These are phyloP conservation scores for Melinaea menophilus DNA, from an alignment of 2,888 invertebrate genomes.

Conservation along the genomic window DNA sequence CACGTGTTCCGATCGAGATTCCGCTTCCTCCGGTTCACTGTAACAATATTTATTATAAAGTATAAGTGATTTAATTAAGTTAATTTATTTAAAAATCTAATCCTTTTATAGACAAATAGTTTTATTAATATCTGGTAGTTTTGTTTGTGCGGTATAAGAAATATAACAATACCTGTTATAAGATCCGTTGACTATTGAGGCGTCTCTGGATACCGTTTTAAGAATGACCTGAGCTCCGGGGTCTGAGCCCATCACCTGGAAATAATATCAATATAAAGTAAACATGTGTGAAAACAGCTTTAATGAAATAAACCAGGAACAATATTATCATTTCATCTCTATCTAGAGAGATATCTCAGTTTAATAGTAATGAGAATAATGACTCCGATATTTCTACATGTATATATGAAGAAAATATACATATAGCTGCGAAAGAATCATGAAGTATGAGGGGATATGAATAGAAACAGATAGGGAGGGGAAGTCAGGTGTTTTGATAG, in stretches of 20 bases:
- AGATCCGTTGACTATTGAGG: conserved; percentile 63
- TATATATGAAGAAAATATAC: too few relatives aligned
- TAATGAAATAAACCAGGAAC: too few relatives aligned
- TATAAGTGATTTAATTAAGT: not conserved
- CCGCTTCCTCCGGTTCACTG: conserved; percentile 70
- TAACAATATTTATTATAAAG: conserved; percentile 29
- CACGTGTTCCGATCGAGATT: conserved; percentile 65
- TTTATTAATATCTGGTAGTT: too few relatives aligned
- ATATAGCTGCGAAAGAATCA: too few relatives aligned
- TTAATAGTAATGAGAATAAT: too few relatives aligned
- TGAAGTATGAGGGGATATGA: too few relatives aligned
- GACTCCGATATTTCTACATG: too few relatives aligned
- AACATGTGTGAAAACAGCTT: not conserved
- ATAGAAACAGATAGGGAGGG: too few relatives aligned
- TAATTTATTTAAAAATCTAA: not conserved
- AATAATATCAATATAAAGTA: conserved; percentile 11
- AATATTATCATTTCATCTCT: too few relatives aligned
- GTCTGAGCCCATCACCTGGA: conserved; percentile 52
- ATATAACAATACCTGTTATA: conserved; percentile 56
- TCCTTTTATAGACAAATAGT: not conserved
- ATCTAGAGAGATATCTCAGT: too few relatives aligned
- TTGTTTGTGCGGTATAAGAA: too few relatives aligned
- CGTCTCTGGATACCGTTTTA: conserved; percentile 55
- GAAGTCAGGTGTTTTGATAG: too few relatives aligned
- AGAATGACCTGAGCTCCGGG: conserved; percentile 50